A percentile compares a stretch with the other conserved stretches of the same genome.
These are phyloP conservation scores for Bedellia somnulentella DNA, from an alignment of 2,888 invertebrate species.

Conservation along the genomic window DNA sequence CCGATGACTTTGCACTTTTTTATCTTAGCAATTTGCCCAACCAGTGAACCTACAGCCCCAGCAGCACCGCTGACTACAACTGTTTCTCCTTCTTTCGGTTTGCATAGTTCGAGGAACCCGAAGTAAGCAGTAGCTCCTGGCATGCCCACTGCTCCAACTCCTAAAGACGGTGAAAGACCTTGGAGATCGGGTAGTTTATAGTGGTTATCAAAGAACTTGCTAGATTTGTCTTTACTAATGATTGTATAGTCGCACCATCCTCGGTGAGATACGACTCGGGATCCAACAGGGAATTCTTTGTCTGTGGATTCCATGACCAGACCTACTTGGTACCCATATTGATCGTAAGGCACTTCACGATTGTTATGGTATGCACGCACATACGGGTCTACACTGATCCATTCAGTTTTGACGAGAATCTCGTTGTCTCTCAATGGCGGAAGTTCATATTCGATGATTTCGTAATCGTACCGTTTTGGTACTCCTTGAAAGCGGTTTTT, in stretches of 20 bases:
- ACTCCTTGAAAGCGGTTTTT: constrained; percentile 57
- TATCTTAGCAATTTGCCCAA: constrained; percentile 76
- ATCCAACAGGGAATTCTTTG: constrained; percentile 61
- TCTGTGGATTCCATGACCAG: constrained; percentile 64
- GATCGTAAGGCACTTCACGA: constrained; percentile 19
- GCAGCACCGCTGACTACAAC: constrained; percentile 73
- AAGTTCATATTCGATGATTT: constrained; percentile 61
- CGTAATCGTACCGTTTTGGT: constrained; percentile 59
- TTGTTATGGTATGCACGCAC: constrained; percentile 15
- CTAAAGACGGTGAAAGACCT: constrained; percentile 49
- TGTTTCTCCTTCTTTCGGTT: constrained; percentile 69
- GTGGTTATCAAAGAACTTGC: constrained; percentile 11
- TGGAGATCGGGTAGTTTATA: constrained; percentile 55
- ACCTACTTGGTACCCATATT: constrained; percentile 22
- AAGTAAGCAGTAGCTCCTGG: constrained; percentile 74
- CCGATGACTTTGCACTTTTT: constrained; percentile 67
- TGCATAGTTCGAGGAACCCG: constrained; percentile 67
- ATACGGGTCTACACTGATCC: constrained; percentile 12
- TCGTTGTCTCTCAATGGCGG: constrained; percentile 59
- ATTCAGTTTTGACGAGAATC: constrained; percentile 20
- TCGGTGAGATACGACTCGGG: constrained; percentile 56
- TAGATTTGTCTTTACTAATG: constrained; percentile 9
- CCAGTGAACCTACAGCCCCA: constrained; percentile 73
- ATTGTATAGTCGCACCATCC: constrained; percentile 68
- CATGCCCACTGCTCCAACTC: constrained; percentile 66